Evolutionary conservation across 2,797 vertebrate genomes (phyloP), one percentile per base, ranked within the genome.

Genomic region (Labeo calbasu): DNA sequence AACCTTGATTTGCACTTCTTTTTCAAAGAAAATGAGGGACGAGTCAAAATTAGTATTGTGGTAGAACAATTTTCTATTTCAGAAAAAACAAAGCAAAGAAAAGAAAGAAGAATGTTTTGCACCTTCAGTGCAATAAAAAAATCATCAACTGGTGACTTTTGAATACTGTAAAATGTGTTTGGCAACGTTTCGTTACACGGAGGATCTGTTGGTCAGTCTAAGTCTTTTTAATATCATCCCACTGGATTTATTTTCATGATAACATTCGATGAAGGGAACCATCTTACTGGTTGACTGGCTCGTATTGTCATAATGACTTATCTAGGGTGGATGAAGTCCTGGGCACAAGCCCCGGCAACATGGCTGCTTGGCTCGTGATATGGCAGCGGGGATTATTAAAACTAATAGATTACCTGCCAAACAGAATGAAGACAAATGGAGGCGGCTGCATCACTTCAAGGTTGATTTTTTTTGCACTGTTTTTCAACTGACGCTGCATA

Each of bases 391-490:
- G 78, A 85, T 89, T 86, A 89, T 89, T 87, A 88, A 83, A 85
- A 86, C 86, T 88, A 88, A 89, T 89, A 89, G 88, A 89, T 89
- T 89, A 89, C 86, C 89, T 87, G 87, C 87, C 89, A 89, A 78
- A 85, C 79, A 80, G 77, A 86, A 90, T 90, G 89, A 88, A 90
- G 89, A 90, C 85, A 85, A 88, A 88, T 88, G 81, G 86, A 84
- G 83, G 83, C 70, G 82, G 83, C 86, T 84, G 86, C 83, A 87
- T 88, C 86, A 88, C 82, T 85, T 90, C 87, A 88, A 90, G 85
- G 87, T 82, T 88, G 83, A 83, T 88, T 89, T 86, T 82, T 82
- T 68, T 57, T 21, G 25, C 43, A 17, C 17, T 23, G 43, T 61
- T 84, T 89, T 88, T 75, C 68, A 85, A 68, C 32, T 66, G 55